Base-by-base conservation (phyloP, 2,113 vertebrate species). In the Eidolon helvum region DNA sequence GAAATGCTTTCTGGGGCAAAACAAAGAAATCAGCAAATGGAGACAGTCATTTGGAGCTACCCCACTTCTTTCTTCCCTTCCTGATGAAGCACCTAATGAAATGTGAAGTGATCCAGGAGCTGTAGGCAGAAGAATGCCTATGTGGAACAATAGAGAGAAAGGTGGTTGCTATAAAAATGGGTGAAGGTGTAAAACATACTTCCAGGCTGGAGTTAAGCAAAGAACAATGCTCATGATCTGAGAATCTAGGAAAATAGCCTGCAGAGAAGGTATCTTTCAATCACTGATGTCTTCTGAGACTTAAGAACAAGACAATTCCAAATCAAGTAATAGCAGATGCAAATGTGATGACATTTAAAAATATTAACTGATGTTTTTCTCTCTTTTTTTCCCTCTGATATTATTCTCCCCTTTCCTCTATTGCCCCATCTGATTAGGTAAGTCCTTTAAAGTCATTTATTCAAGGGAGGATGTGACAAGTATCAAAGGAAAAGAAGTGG, bases 41-140 rank as follows among this genome's bases (percentile, higher is more conserved):
- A 96, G 95, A 55, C 87, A 72, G 90, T 77, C 55, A 63, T 87
- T 97, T 57, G 38, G 91, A 97, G 74, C 40, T 91, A 75, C 30
- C 61, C 40, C 24, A 74, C 79, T 94, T 95, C 80, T 80, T 84
- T 61, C 87, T 88, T 82, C 53, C 66, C 74, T 94, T 96, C 79
- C 65, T 35, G 84, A 94, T 94, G 79, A 96, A 80, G 95, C 65
- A 78, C 94, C 96, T 97, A 93, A 96, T 95, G 97, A 96, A 96
- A 96, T 96, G 95, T 96, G 87, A 97, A 96, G 95, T 74, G 69
- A 92, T 87, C 87, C 86, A 92, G 84, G 79, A 90, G 87, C 87
- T 43, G 10, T 11, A 87, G 94, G 83, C 87, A 92, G 87, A 61
- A 75, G 84, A 88, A 79, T 53, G 85, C 59, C 77, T 61, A 22